Base-by-base conservation (phyloP, 1,140 invertebrate species). In the Penaeus chinensis region DNA sequence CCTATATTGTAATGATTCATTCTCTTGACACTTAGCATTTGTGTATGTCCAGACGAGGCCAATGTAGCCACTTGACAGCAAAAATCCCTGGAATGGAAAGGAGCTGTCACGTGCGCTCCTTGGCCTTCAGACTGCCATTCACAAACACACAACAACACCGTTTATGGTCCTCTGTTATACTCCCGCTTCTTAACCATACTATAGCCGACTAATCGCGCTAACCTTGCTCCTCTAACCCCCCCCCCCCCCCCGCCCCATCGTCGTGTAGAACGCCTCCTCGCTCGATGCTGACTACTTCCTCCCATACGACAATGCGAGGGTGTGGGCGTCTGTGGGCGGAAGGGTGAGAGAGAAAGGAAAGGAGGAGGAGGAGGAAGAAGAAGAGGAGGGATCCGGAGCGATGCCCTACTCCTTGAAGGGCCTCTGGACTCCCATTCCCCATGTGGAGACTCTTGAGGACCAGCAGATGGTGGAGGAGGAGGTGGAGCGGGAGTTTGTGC, bases 261-360 rank as follows among this genome's bases (percentile, higher is more conserved):
- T 77, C 80, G 85, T 66, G 65, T 87, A 87, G 85, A 87, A 87
- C 78, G 61, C 27, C 78, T 83, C 86, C 86, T 83, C 86, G 24
- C 86, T 66, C 22, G 85, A 60, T 60, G 85, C 27, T 74, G 85
- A 87, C 27, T 83, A 78, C 86, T 77, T 88, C 86, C 86, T 83
- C 81, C 81, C 86, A 20, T 88, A 82, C 80, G 82, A 69, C 54
- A 87, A 82, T 32, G 47, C 32, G 78, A 81, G 78, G 37, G 61
- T 62, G 85, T 37, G 66, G 66, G 66, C 66, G 66, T n/a, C 66
- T 24, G 0, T 71, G n/a, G 66, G 18, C 66, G 66, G 20, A 20
- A 20, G 66, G 20, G 66, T 16, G n/a, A 71, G 32, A 16, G n/a
- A n/a, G 66, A 71, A 18, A 32, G 66, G 18, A 19, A 32, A 71